These are phyloP conservation scores for Oostethus manadensis DNA, from an alignment of 2,113 vertebrate species.

Conservation along the genomic window DNA sequence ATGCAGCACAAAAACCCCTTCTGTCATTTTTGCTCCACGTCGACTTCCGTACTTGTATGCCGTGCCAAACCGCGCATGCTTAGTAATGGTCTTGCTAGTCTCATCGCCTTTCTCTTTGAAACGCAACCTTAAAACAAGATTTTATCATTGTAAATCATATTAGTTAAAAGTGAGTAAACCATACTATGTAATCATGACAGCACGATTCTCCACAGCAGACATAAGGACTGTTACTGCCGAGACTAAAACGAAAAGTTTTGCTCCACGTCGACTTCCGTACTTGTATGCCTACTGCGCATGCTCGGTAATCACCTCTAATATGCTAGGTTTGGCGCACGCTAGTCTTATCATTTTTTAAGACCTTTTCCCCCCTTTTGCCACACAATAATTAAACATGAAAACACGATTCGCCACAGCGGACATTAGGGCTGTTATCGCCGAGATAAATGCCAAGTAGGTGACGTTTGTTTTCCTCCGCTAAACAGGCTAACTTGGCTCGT, in stretches of 20 bases:
- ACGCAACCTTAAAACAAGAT: background rate
- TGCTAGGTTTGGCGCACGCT: slow-evolving; percentile 15
- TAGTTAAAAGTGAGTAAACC: no score
- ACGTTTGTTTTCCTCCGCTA: background rate
- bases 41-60: slow-evolving; percentile 54
- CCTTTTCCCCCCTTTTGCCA: background rate
- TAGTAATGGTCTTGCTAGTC: slow-evolving; percentile 26
- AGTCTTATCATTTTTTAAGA: slow-evolving; percentile 19
- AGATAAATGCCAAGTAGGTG: slow-evolving; percentile 80
- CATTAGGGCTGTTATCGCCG: slow-evolving; percentile 83
- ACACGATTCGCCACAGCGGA: slow-evolving; percentile 86
- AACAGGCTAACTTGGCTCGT: slow-evolving; percentile 9
- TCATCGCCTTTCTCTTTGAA: slow-evolving; percentile 2
- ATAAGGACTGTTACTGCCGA: background rate
- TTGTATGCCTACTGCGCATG: slow-evolving; percentile 15
- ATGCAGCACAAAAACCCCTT: no score
- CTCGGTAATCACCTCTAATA: slow-evolving; percentile 24
- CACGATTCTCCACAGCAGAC: no score
- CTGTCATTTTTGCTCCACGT: slow-evolving; percentile 15
- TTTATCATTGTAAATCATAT: no score
- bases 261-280: slow-evolving; percentile 54
- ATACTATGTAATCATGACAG: no score
- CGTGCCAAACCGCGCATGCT: slow-evolving; percentile 15
- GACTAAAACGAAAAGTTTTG: slow-evolving; percentile 8
- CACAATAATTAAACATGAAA: slow-evolving; percentile 76